phyloP scores from a whole-genome alignment of 2,888 invertebrate species.

The Polia nebulosa region DNA sequence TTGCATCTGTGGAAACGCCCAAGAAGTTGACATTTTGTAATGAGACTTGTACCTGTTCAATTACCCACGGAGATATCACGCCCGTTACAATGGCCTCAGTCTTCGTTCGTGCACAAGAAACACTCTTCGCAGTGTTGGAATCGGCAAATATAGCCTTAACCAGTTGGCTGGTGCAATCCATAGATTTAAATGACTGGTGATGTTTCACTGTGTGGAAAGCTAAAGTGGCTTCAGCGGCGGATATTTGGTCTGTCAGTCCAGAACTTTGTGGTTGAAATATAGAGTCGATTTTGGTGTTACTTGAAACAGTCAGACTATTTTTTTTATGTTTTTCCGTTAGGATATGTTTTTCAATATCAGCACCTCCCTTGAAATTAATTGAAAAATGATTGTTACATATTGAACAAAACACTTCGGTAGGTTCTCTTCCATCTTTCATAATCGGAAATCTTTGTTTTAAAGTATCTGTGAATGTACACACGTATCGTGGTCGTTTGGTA shows the following conservation, averaged over 20 bases:
- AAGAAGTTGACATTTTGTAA: constrained; percentile 58
- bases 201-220: constrained; percentile 64
- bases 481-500: no score
- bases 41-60: constrained; percentile 39
- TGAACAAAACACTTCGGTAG: no score
- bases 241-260: constrained; percentile 39
- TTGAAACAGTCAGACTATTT: constrained; percentile 22
- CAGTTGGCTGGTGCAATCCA: constrained; percentile 32
- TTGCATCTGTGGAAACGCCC: constrained; percentile 63
- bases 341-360: constrained; percentile 39
- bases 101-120: constrained; percentile 40
- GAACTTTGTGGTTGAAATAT: constrained; percentile 36
- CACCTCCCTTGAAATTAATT: constrained; percentile 27
- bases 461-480: no score
- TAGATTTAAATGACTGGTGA: constrained; percentile 51
- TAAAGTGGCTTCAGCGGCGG: constrained; percentile 47
- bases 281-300: constrained; percentile 43
- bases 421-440: no score
- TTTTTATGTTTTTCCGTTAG: constrained; percentile 21
- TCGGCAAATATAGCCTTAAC: constrained; percentile 12
- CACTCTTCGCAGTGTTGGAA: constrained; percentile 32
- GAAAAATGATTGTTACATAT: neutral
- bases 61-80: constrained; percentile 50
- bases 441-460: no score
- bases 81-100: constrained; percentile 56